A percentile compares a stretch with the other conserved stretches of the same genome.
phyloP scores from a whole-genome alignment of 1,140 invertebrate genomes.

The Cydia pomonella region DNA sequence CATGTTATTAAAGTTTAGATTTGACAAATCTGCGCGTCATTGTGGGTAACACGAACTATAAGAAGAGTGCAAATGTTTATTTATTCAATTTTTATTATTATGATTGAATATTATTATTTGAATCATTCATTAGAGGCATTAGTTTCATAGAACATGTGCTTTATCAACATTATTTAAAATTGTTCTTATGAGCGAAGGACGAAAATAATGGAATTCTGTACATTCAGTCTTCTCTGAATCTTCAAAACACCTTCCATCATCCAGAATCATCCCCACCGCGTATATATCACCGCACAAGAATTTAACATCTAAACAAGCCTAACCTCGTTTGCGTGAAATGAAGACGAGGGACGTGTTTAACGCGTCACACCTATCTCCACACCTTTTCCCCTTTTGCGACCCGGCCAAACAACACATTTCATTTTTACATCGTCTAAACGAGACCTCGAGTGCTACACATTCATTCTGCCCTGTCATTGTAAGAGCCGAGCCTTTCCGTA shows the following conservation, averaged over 20 bases:
- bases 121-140: too few species aligned
- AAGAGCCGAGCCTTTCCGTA: background rate
- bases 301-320: background rate
- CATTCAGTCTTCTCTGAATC: background rate
- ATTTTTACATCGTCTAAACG: constrained; percentile 4
- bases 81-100: too few species aligned
- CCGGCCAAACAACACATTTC: background rate
- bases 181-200: background rate
- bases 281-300: background rate
- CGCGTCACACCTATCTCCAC: background rate
- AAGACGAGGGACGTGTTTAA: background rate
- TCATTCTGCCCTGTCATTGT: background rate
- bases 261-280: background rate
- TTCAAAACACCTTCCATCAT: background rate
- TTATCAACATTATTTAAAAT: background rate
- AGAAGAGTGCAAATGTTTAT: too few species aligned
- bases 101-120: too few species aligned
- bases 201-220: background rate
- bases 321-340: background rate
- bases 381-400: background rate
- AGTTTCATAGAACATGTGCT: too few species aligned
- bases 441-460: background rate
- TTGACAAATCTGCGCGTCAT: too few species aligned
- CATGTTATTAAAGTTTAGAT: too few species aligned
- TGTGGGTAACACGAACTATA: too few species aligned